These are phyloP conservation scores for Drosophila acutilabella DNA, from an alignment of 2,888 invertebrate species.

Conservation along the genomic window DNA sequence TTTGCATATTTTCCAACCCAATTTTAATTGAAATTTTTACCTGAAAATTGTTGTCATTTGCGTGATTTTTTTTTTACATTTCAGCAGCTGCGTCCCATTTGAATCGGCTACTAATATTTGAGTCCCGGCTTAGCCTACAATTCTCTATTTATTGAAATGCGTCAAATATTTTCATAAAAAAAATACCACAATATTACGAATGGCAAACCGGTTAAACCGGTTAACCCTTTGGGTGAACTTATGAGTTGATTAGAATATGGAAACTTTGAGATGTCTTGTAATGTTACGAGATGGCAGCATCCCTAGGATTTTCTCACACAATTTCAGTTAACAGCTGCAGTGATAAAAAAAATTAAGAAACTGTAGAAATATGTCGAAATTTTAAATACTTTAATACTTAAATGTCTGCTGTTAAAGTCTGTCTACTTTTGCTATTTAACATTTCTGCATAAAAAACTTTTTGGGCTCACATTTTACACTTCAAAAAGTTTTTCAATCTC, in stretches of 20 bases:
- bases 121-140: slow-evolving; percentile 45
- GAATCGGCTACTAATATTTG: slow-evolving; percentile 38
- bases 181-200: slow-evolving; percentile 69
- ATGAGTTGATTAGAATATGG: slow-evolving; percentile 6
- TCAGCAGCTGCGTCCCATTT: slow-evolving; percentile 57
- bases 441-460: slow-evolving; percentile 1
- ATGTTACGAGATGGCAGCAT: neutral
- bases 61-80: slow-evolving; percentile 17
- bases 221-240: slow-evolving; percentile 34
- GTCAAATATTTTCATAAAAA: slow-evolving; percentile 71
- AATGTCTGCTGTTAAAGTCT: neutral
- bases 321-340: no score
- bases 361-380: neutral
- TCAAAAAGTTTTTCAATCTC: slow-evolving; percentile 47
- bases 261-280: slow-evolving; percentile 8
- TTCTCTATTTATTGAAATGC: slow-evolving; percentile 71
- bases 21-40: slow-evolving; percentile 75
- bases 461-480: slow-evolving; percentile 1
- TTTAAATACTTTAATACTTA: neutral
- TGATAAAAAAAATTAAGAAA: neutral
- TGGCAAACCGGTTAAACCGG: slow-evolving; percentile 62
- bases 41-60: slow-evolving; percentile 55
- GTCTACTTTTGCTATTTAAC: neutral
- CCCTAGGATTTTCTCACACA: neutral
- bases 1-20: slow-evolving; percentile 58